These are phyloP conservation scores for Austrolebias charrua DNA, from an alignment of 2,797 vertebrate species.

Conservation along the genomic window DNA sequence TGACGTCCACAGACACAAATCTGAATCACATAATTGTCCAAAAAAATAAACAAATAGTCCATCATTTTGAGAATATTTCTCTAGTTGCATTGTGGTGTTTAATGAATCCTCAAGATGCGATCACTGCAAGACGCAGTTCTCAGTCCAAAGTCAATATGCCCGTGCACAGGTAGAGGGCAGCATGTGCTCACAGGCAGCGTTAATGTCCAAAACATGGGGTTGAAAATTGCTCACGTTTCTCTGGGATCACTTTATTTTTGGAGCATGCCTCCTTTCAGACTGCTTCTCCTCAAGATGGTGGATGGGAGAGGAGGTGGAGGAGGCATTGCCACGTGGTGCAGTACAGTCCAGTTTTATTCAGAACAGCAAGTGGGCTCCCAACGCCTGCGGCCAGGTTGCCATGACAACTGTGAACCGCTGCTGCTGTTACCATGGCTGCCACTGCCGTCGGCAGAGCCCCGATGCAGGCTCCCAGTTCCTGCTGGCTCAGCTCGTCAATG, in stretches of 20 bases:
- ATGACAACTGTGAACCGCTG: constrained; percentile 60
- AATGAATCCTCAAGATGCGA: constrained; percentile 4
- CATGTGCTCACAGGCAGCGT: constrained; percentile 17
- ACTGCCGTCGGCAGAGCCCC: constrained; percentile 40
- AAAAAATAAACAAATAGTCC: constrained; percentile 14
- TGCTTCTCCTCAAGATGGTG: constrained; percentile 44
- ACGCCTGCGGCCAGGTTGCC: constrained; percentile 48
- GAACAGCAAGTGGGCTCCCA: constrained; percentile 50
- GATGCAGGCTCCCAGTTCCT: constrained; percentile 55
- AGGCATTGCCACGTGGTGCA: constrained; percentile 40
- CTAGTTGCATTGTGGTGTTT: background rate
- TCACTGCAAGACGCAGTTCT: constrained; percentile 24
- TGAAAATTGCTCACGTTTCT: constrained; percentile 12
- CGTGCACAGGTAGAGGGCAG: constrained; percentile 53
- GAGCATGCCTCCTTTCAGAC: constrained; percentile 15
- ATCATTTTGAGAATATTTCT: background rate
- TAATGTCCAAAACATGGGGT: constrained; percentile 8
- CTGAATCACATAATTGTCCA: constrained; percentile 5
- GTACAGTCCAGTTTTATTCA: constrained; percentile 59
- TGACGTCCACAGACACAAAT: constrained; percentile 2
- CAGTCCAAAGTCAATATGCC: constrained; percentile 53
- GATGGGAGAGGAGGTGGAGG: constrained; percentile 14
- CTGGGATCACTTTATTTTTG: constrained; percentile 15
- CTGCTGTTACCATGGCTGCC: constrained; percentile 63
- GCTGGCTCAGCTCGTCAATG: constrained; percentile 56